Evolutionary conservation across 2,888 invertebrate genomes (phyloP), one percentile per base, ranked within the genome.

Genomic region (Cataglyphis albicans): DNA sequence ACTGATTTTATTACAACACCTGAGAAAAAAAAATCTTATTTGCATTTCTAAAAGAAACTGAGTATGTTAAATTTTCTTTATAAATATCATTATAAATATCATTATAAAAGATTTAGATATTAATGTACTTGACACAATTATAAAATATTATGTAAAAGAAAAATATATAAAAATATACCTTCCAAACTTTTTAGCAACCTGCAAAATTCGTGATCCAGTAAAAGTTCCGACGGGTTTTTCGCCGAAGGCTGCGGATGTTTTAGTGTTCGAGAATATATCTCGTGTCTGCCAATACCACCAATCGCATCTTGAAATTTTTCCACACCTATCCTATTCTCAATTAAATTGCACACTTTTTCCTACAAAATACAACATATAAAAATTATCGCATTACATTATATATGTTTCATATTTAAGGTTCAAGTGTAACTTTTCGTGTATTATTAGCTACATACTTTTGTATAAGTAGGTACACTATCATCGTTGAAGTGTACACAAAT

Each of bases 131-230:
- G 2, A 41, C 7, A n/a, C 1, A 3, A 32, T 41, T 7, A 9
- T 29, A 29, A 29, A 32, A 52, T 29, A 52, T 18, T 0, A 4
- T 18, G 18, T 29, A 21, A 5, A 5, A 59, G 25, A 7, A 7
- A n/a, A n/a, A n/a, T n/a, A 7, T 29, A 48, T 55, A 29, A n/a
- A 18, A 41, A 9, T 44, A 15, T 91, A 97, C 97, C 95, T 95
- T 98, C 98, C 48, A 98, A 94, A 0, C 96, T 96, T 95, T 98
- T 99, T 94, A 98, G 98, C 38, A 99, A 95, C 92, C 97, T 97
- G 92, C 99, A 99, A 95, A 99, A 99, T 95, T 99, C 98, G 94
- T 98, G 98, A 95, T 99, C 99, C 61, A 99, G 96, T 78, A 99
- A 95, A 25, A 99, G 96, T 86, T 99, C 99, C 0, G 95, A 95